Evolutionary conservation across 92 coral and sea anemone genomes (phyloP), one percentile per base, ranked within the genome.

Genomic region (Siderastrea siderea): DNA sequence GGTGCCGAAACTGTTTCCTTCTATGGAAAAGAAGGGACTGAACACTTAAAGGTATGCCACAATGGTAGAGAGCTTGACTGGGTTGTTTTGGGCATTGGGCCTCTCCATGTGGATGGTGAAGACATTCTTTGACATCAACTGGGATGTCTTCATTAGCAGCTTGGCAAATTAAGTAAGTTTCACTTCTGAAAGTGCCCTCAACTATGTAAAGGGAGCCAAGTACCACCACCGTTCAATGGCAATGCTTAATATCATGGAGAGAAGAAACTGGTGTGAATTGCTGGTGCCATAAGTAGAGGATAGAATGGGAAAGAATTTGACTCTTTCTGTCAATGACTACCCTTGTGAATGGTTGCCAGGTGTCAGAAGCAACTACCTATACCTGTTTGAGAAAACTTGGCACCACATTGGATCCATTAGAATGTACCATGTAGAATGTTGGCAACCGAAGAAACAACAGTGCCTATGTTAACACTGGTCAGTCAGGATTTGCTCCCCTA

Each of bases 161-260:
- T 4, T 86, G 9, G 85, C 90, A 49, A 64, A 55, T 3, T 84
- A 86, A 68, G 2, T 86, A 14, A 85, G 90, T 2, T 86, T 86
- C 14, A 68, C 6, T 15, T 43, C 68, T 7, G 84, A 77, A 38
- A 13, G 49, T 17, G 89, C 89, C 3, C 76, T 74, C 50, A 74
- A 85, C 5, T 75, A 38, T 85, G 83, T 48, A 9, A 74, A n/a
- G 26, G 48, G 68, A 1, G 81, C 72, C 19, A 74, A 70, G 4
- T 59, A 85, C 65, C 89, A 85, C 65, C 89, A 86, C 45, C 69
- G 78, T 46, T 49, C 90, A 11, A 78, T 78, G 90, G 9, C 78
- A 1, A 17, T 84, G 61, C 5, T 84, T 2, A 19, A 84, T 9
- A 43, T 84, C n/a, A 11, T 79, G 3, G 58, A 84, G 57, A 44